Percentiles rank a stretch among this genome's conserved stretches.
Evolutionary conservation across 2,888 invertebrate species (phyloP).

Genomic region (Ethmia dodecea): DNA sequence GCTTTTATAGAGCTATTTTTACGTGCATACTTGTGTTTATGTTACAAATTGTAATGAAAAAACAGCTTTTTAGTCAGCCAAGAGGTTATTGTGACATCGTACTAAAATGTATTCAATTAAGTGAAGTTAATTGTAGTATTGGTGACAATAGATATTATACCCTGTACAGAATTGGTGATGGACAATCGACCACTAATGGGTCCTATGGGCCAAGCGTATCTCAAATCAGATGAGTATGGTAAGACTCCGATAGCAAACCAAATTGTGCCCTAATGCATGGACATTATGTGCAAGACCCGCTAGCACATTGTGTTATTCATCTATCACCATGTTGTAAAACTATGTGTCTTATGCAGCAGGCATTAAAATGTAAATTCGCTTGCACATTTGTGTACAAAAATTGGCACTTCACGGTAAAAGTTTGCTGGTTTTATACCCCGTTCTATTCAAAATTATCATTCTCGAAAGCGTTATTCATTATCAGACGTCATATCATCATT

Average conservation of each 20-base stretch:
- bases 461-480: too few relatives aligned
- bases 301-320: conserved; percentile 7
- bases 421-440: neutral
- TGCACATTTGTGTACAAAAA: conserved; percentile 22
- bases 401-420: conserved; percentile 32
- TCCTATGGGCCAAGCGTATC: conserved; percentile 88
- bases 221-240: conserved; percentile 91
- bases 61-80: too few relatives aligned
- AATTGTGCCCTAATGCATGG: conserved; percentile 67
- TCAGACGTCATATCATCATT: too few relatives aligned
- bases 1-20: too few relatives aligned
- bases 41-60: too few relatives aligned
- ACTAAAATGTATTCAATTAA: too few relatives aligned
- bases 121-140: too few relatives aligned
- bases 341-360: conserved; percentile 55
- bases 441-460: conserved; percentile 1
- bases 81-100: too few relatives aligned
- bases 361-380: conserved; percentile 31
- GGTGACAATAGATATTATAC: conserved; percentile 42
- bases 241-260: conserved; percentile 64
- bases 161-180: conserved; percentile 80
- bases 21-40: too few relatives aligned
- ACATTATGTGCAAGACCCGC: conserved; percentile 48
- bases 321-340: conserved; percentile 18
- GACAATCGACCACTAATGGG: conserved; percentile 87